phyloP scores from a whole-genome alignment of 2,888 invertebrate species.

The Tricholauxania praeusta region DNA sequence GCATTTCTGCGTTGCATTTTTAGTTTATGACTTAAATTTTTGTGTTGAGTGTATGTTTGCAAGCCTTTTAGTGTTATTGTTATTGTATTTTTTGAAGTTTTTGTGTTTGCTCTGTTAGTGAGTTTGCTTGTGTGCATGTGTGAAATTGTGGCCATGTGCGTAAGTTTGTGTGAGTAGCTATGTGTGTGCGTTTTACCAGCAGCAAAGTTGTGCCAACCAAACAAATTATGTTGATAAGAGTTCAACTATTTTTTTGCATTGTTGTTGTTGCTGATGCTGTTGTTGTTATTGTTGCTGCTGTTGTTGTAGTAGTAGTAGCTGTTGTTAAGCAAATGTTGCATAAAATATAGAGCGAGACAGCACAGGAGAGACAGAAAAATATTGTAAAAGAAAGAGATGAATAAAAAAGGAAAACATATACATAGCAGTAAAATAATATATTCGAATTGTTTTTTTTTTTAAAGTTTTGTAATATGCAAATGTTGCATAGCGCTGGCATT shows the following conservation, averaged over 20 bases:
- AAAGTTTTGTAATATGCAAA: too few relatives aligned
- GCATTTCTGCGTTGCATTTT: too few relatives aligned
- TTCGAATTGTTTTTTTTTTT: too few relatives aligned
- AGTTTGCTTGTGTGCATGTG: neutral
- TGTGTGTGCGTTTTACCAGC: constrained; percentile 3
- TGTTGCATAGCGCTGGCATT: too few relatives aligned
- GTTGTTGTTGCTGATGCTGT: constrained; percentile 12
- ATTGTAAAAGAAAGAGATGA: constrained; percentile 16
- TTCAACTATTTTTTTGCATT: constrained; percentile 16
- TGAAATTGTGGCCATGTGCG: constrained; percentile 9
- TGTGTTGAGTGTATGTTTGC: too few relatives aligned
- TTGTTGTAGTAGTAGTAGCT: constrained; percentile 13
- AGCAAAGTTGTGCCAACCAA: constrained; percentile 14
- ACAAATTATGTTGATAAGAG: constrained; percentile 6
- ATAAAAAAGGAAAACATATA: constrained; percentile 9
- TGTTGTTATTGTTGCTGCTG: constrained; percentile 20
- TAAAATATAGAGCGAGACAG: constrained; percentile 7
- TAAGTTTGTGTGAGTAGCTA: neutral
- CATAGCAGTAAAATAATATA: constrained; percentile 15
- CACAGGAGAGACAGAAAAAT: neutral
- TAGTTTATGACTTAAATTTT: too few relatives aligned
- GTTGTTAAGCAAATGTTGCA: constrained; percentile 22
- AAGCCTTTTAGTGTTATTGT: too few relatives aligned
- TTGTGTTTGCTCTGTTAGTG: too few relatives aligned
- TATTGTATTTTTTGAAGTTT: too few relatives aligned